These are phyloP conservation scores for Fopius arisanus DNA, from an alignment of 1,140 invertebrate genomes.

Conservation along the genomic window DNA sequence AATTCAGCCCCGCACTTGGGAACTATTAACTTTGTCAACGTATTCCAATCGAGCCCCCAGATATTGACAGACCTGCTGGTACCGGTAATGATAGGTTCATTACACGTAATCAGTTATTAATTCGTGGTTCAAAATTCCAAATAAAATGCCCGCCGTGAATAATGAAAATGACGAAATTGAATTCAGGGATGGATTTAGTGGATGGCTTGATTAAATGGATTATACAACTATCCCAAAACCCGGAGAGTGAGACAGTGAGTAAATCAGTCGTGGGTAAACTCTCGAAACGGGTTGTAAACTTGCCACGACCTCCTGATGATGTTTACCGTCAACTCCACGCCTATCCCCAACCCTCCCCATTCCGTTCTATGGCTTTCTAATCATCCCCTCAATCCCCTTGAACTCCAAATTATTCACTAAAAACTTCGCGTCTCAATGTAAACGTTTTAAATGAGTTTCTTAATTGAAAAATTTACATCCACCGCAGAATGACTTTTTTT, in stretches of 20 bases:
- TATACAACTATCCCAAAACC: not conserved
- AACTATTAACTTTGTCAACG: too few species aligned
- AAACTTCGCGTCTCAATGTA: not conserved
- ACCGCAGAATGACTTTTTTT: not conserved
- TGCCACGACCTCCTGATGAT: constrained; percentile 3
- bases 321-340: constrained; percentile 5
- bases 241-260: not conserved
- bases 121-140: not conserved
- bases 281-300: constrained; percentile 4
- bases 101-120: not conserved
- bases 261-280: constrained; percentile 7
- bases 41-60: too few species aligned
- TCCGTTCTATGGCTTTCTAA: not conserved
- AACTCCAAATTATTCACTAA: not conserved
- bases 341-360: not conserved
- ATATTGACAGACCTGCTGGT: too few species aligned
- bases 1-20: too few species aligned
- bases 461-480: not conserved
- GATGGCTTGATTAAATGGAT: not conserved
- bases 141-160: not conserved
- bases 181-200: not conserved
- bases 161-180: not conserved
- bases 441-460: not conserved
- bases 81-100: too few species aligned
- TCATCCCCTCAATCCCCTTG: not conserved